Percentiles rank a stretch among this genome's conserved stretches.
Conservation (phyloP, 2,113 vertebrate species). For the Cygnus buccinator region DNA sequence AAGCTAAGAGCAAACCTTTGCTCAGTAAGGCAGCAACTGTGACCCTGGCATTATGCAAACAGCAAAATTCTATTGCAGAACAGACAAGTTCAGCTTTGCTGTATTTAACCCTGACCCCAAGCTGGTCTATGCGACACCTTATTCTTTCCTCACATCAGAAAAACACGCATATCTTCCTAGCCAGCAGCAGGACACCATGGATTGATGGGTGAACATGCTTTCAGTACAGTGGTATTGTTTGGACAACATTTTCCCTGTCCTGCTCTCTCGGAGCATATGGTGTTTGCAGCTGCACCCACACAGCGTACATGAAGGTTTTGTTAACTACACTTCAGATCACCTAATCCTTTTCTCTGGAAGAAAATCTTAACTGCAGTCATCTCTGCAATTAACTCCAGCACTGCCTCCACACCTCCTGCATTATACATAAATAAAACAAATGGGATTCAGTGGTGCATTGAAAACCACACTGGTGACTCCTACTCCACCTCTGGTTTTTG, state of each 20-base stretch:
- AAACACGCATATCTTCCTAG: neutral
- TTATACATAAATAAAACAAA: neutral
- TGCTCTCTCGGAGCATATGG: neutral
- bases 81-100: neutral
- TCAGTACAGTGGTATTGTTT: neutral
- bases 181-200: neutral
- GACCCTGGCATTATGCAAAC: neutral
- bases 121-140: neutral
- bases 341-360: neutral
- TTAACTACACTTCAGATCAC: neutral
- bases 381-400: neutral
- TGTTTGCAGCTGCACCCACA: neutral
- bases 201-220: neutral
- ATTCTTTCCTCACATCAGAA: neutral
- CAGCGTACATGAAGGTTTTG: neutral
- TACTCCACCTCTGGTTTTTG: neutral
- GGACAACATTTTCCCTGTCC: neutral
- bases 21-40: neutral
- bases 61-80: neutral
- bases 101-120: neutral
- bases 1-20: neutral
- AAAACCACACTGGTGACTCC: neutral
- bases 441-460: neutral
- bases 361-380: neutral
- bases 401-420: neutral